Evolutionary conservation across 2,797 vertebrate genomes (phyloP), one percentile per base, ranked within the genome.

Genomic region (Yasuhikotakia modesta): DNA sequence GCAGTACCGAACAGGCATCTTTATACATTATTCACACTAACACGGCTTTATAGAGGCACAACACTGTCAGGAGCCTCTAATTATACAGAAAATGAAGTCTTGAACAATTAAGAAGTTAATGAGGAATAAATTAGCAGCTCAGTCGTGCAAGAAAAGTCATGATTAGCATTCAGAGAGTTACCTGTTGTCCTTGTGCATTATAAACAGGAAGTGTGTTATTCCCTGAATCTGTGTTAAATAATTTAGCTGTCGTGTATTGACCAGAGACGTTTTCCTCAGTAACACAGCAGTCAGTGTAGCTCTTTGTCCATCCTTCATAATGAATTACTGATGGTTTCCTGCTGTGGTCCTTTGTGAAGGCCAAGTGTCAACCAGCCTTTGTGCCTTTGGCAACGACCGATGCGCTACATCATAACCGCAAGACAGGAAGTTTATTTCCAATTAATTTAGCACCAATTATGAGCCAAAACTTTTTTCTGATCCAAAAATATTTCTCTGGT

Each of bases 311-410:
- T 65, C 52, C 24, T 58, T 57, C 64, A 58, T 76, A 76, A 67
- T 76, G 52, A 76, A 68, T 76, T 69, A 76, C 65, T 68, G 52
- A 76, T 58, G 39, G 46, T 52, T 76, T 76, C 53, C 64, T 68
- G 64, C 24, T 0, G 52, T 60, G 74, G 64, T 58, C 52, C 68
- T 67, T 58, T 1, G 39, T 66, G 65, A 60, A 60, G 43, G 43
- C 65, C 65, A 69, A 22, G 53, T 76, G 64, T 76, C 52, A 76
- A 5, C 53, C 39, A 48, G 53, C 16, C 30, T 74, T 74, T 65
- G 16, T 65, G 21, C 21, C 10, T 27, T 75, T 55, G 50, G 60
- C n/a, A 67, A 7, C 5, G n/a, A n/a, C n/a, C n/a, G n/a, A n/a
- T n/a, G n/a, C n/a, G n/a, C n/a, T n/a, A n/a, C n/a, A n/a, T n/a